A percentile compares a stretch with the other conserved stretches of the same genome.
phyloP scores from a whole-genome alignment of 2,888 invertebrate species.

The Boloria euphrosyne region DNA sequence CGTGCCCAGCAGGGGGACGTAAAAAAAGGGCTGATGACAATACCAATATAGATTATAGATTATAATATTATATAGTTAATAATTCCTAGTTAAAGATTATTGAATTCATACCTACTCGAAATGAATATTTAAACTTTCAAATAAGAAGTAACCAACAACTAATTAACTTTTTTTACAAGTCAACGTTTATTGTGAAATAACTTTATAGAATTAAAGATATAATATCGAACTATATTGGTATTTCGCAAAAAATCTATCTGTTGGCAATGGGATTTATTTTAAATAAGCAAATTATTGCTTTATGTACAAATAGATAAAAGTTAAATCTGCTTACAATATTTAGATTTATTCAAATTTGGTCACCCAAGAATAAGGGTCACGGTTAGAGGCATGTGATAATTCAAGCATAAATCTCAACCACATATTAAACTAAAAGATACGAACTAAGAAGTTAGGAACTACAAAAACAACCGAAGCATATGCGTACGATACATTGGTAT shows the following conservation, averaged over 20 bases:
- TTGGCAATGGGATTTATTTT: slow-evolving; percentile 45
- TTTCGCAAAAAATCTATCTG: slow-evolving; percentile 18
- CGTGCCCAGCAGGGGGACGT: too few species aligned
- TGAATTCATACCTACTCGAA: too few species aligned
- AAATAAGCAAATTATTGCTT: background rate
- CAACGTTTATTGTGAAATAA: too few species aligned
- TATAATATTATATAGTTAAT: too few species aligned
- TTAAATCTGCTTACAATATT: slow-evolving; percentile 13
- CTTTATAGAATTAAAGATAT: background rate
- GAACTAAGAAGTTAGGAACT: background rate
- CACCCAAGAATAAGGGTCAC: slow-evolving; percentile 49
- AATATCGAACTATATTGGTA: background rate
- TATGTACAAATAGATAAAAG: slow-evolving; percentile 6
- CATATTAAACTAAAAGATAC: background rate
- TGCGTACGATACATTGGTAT: slow-evolving; percentile 17
- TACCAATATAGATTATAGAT: too few species aligned
- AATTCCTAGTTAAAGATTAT: too few species aligned
- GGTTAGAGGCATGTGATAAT: slow-evolving; percentile 39
- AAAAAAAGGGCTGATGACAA: too few species aligned
- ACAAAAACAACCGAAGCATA: background rate
- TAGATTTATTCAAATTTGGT: slow-evolving; percentile 44
- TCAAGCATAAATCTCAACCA: background rate
- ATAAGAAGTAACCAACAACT: too few species aligned
- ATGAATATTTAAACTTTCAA: too few species aligned
- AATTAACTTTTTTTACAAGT: too few species aligned